These are phyloP conservation scores for Dynastes grantii DNA, from an alignment of 2,888 invertebrate species.

Conservation along the genomic window DNA sequence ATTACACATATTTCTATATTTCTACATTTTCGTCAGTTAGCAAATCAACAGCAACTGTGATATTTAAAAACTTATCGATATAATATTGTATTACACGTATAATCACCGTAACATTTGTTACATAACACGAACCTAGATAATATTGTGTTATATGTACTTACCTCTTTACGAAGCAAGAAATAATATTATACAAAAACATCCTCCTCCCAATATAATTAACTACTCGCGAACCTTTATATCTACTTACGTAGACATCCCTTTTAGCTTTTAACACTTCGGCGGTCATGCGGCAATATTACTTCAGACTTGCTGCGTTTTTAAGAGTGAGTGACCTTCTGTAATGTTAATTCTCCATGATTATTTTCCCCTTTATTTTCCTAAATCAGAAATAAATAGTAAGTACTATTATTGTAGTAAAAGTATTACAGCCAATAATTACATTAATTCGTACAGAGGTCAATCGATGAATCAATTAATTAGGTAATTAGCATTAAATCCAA, in stretches of 20 bases:
- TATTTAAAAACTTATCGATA: conserved; percentile 28
- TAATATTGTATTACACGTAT: conserved; percentile 10
- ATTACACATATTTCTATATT: not conserved
- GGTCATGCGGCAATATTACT: conserved; percentile 46
- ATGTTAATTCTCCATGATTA: conserved; percentile 34
- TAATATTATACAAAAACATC: conserved; percentile 29
- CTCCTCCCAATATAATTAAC: conserved; percentile 1
- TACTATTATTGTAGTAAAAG: not conserved
- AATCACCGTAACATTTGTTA: conserved; percentile 9
- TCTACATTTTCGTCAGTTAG: conserved; percentile 16
- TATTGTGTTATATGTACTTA: conserved; percentile 14
- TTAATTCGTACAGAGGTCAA: conserved; percentile 7
- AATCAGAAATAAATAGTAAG: conserved; percentile 1
- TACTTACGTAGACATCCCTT: conserved; percentile 39
- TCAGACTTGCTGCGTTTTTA: conserved; percentile 44
- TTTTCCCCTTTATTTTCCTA: not conserved
- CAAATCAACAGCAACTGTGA: conserved; percentile 44
- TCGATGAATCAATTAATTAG: conserved; percentile 27
- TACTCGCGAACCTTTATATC: not conserved
- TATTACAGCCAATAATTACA: not conserved
- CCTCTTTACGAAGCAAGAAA: conserved; percentile 11
- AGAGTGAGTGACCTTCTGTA: conserved; percentile 43
- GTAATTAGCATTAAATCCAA: not conserved
- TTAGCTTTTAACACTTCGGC: conserved; percentile 46
- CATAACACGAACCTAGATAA: conserved; percentile 3